Evolutionary conservation across 2,113 vertebrate species (phyloP).

Genomic region (Pristiophorus japonicus): DNA sequence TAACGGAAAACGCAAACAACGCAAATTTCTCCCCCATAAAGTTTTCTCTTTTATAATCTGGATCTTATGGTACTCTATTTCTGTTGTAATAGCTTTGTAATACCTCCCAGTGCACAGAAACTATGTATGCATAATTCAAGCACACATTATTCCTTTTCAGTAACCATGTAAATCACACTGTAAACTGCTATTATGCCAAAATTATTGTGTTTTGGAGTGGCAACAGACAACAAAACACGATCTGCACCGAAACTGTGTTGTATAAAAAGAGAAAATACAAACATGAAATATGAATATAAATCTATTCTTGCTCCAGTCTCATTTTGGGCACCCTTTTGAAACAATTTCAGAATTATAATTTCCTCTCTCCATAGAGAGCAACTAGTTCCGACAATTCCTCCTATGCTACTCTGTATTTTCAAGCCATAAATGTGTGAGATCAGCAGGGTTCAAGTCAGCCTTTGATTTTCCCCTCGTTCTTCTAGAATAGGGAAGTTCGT

Average conservation of each 20-base stretch:
- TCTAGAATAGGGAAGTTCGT: not conserved
- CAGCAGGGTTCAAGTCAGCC: not conserved
- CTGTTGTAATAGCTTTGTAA: not conserved
- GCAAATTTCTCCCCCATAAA: too few species aligned
- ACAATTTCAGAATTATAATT: conserved; percentile 5
- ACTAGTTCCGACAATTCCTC: not conserved
- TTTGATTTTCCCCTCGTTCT: not conserved
- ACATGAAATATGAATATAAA: not conserved
- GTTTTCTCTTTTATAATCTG: not conserved
- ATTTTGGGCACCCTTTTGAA: not conserved
- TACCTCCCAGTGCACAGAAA: not conserved
- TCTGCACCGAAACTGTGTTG: not conserved
- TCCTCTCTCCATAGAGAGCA: not conserved
- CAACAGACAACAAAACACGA: not conserved
- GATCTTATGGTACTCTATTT: not conserved
- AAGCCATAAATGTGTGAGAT: not conserved
- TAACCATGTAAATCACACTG: not conserved
- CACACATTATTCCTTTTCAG: conserved; percentile 18
- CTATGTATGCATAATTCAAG: conserved; percentile 7
- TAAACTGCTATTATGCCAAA: conserved; percentile 32
- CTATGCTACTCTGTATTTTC: not conserved
- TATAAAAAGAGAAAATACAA: not conserved
- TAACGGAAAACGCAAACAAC: too few species aligned
- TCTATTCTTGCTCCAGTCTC: not conserved
- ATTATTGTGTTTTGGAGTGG: conserved; percentile 23